These are phyloP conservation scores for Mythimna loreyi DNA, from an alignment of 2,888 invertebrate genomes.

Conservation along the genomic window DNA sequence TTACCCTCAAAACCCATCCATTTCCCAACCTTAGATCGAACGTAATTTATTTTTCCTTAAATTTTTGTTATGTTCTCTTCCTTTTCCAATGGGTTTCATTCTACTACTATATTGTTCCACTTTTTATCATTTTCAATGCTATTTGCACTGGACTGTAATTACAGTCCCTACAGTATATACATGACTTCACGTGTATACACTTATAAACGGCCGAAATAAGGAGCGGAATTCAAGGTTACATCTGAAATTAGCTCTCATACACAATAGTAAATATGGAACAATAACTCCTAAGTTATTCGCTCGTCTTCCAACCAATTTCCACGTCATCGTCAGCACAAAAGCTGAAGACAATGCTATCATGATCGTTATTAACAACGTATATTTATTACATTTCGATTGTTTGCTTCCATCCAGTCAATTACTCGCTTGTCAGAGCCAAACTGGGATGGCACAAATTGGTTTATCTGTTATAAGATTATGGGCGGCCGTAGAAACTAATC, in stretches of 20 bases:
- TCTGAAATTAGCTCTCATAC: neutral
- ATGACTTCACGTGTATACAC: too few relatives aligned
- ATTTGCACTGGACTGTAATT: too few relatives aligned
- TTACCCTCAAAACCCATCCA: too few relatives aligned
- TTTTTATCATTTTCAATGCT: too few relatives aligned
- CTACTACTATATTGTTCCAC: too few relatives aligned
- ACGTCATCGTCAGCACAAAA: conserved; percentile 35
- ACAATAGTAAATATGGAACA: conserved; percentile 10
- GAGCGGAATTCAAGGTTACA: neutral
- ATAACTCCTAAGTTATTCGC: conserved; percentile 25
- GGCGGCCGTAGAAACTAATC: conserved; percentile 75
- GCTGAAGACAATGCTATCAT: conserved; percentile 45
- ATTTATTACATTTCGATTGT: conserved; percentile 61
- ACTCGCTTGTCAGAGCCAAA: conserved; percentile 68
- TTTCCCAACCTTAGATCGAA: too few relatives aligned
- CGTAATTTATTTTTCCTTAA: too few relatives aligned
- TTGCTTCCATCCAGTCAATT: conserved; percentile 58
- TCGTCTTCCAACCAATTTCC: conserved; percentile 7
- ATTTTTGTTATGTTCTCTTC: too few relatives aligned
- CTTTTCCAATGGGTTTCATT: too few relatives aligned
- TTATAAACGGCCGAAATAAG: neutral
- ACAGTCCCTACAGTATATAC: too few relatives aligned
- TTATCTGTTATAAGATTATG: conserved; percentile 78
- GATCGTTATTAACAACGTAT: conserved; percentile 51
- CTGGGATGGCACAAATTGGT: conserved; percentile 74